Percentiles rank a stretch among this genome's conserved stretches.
Conservation (phyloP, 2,797 vertebrate genomes). For the Pangasius mekongensis region DNA sequence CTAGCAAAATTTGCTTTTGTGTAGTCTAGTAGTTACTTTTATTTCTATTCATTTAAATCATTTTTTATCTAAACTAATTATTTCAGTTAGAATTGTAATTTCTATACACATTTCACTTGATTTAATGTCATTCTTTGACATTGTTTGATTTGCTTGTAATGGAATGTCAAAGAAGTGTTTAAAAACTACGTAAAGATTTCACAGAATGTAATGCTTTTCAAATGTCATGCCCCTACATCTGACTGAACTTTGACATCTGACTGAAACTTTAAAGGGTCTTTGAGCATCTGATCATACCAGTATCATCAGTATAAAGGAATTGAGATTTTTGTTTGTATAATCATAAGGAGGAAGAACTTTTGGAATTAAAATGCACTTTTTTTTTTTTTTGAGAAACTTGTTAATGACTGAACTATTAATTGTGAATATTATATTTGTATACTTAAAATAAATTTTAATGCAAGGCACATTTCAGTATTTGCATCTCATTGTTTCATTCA, state of each 20-base stretch:
- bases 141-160: not conserved
- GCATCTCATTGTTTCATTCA: constrained; percentile 43
- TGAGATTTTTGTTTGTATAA: not conserved
- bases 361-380: not conserved
- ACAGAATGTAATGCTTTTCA: not conserved
- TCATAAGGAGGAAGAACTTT: not conserved
- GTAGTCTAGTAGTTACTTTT: not conserved
- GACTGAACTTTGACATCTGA: not conserved
- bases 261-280: not conserved
- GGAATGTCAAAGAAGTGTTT: not conserved
- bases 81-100: not conserved
- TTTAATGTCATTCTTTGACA: not conserved
- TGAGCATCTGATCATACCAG: not conserved
- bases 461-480: constrained; percentile 17
- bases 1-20: not conserved
- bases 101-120: not conserved
- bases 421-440: constrained; percentile 26
- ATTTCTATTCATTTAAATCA: not conserved
- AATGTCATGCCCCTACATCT: not conserved
- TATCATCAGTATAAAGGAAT: not conserved
- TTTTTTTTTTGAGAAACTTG: not conserved
- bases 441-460: constrained; percentile 46
- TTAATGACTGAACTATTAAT: constrained; percentile 42
- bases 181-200: not conserved
- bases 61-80: not conserved